Percentiles rank a stretch among this genome's conserved stretches.
phyloP scores from a whole-genome alignment of 2,797 vertebrate genomes.

The Podargus strigoides region DNA sequence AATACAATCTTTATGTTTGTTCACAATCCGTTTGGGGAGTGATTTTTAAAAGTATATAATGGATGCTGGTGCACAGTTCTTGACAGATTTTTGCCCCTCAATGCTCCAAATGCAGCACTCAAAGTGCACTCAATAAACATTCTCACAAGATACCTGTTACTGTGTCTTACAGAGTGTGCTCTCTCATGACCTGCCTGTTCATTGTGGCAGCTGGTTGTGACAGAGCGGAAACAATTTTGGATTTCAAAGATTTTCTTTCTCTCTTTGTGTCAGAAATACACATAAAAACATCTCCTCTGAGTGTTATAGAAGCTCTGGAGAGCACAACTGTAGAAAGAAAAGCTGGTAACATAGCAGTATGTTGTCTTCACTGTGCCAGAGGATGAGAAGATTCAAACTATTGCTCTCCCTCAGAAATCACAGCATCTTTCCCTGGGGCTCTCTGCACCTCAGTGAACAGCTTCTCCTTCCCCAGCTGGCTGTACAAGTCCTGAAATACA shows the following conservation, averaged over 20 bases:
- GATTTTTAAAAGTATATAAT: neutral
- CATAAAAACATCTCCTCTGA: neutral
- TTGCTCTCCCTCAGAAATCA: neutral
- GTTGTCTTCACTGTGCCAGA: neutral
- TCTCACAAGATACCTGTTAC: neutral
- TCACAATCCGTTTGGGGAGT: neutral
- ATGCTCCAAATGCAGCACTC: neutral
- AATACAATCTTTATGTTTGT: neutral
- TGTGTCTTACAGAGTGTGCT: neutral
- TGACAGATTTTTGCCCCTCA: neutral
- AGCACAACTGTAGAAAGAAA: neutral
- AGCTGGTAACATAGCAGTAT: rapidly evolving
- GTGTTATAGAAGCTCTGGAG: neutral
- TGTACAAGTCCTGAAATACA: neutral
- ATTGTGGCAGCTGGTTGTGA: neutral
- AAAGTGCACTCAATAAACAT: neutral
- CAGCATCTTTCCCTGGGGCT: neutral
- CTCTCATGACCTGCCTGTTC: neutral
- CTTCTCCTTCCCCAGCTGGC: neutral
- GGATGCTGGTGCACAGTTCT: neutral
- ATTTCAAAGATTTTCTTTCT: neutral
- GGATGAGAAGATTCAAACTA: neutral
- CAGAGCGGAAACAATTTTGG: neutral
- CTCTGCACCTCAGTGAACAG: neutral
- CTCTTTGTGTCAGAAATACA: neutral